Base-by-base conservation (phyloP, 2,888 invertebrate genomes). In the Drosophila neotestacea region DNA sequence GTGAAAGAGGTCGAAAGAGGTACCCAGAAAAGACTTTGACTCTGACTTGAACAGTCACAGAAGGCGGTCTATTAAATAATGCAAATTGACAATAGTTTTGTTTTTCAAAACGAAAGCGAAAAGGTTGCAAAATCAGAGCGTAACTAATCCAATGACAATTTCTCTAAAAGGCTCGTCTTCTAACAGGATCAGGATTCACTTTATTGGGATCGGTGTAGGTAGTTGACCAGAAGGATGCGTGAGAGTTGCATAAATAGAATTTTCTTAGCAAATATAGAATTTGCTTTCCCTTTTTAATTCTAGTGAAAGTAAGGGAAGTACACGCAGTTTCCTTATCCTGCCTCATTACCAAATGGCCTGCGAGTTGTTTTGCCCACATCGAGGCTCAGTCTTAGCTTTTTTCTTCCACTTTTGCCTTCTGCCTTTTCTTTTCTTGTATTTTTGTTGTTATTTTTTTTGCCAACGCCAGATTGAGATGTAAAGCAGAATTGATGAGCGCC, bases 401-500 rank as follows among this genome's bases (percentile, higher is more conserved):
- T 42, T n/a, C 41, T 61, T 22, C 48, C 30, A 11, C 48, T 61
- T 32, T 22, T 30, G 48, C 16, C 34, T 39, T 55, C 54, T 41
- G 54, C 30, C 39, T 46, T 54, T 44, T 62, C 51, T 6, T 22
- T 32, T 59, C 22, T 22, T 22, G 22, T 22, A 22, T 22, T 22
- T 22, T 22, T 22, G 22, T 44, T 56, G 62, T 52, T 51, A 30
- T 62, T 66, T 71, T 71, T 77, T 77, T 79, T 70, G 74, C 90
- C 79, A 87, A 90, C 91, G 91, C 91, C 92, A 93, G 93, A 93
- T 93, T 93, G 93, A 93, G 93, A 92, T 93, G 93, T 93, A 93
- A 93, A 93, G 93, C 91, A 92, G 92, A 93, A 93, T 93, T 93
- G 93, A 93, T 93, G 92, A 91, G 91, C 88, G 90, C 91, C 92